Evolutionary conservation across 2,888 invertebrate genomes (phyloP), one percentile per base, ranked within the genome.

Genomic region (Synanthedon tipuliformis): DNA sequence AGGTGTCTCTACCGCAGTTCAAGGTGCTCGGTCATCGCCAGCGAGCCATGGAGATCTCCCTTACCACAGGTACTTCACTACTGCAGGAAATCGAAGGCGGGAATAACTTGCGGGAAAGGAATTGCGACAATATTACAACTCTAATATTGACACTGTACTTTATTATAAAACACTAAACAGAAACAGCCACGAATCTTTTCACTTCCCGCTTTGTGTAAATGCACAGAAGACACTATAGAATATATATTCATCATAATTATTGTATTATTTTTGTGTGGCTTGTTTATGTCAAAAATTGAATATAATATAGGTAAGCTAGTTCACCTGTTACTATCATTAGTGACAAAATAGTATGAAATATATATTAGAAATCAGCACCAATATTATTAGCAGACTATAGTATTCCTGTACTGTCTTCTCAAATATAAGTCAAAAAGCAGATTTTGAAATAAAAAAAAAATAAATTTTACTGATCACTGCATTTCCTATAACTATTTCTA

Each of bases 1-100:
- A 96, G 89, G 96, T 97, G 89, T 95, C 96, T 78, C 93, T 97
- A 87, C 97, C 97, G 88, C 97, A 97, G 91, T 97, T 97, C 93
- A 95, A 96, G 92, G 96, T 97, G 88, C 93, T 97, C 89, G 97
- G 97, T 79, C 96, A 96, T 90, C 94, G 95, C 75, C 96, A 96
- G 90, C 94, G 95, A 81, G 95, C 94, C 78, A 95, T 95, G 94
- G 96, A 96, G 90, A 96, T 96, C 91, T 95, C 95, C 89, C 94
- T 97, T 80, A 96, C 96, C 85, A 96, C 96, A 94, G 96, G 96
- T 97, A 95, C 87, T 65, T 71, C 63, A 23, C 23, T 13, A 49
- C 15, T 15, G 7, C 49, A 45, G 16, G 16, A 18, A 49, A 49
- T 49, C 49, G 71, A 69, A 68, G 60, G 66, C 66, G 71, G 75